phyloP scores from a whole-genome alignment of 2,888 invertebrate species.

The Drosophila hamatofila region DNA sequence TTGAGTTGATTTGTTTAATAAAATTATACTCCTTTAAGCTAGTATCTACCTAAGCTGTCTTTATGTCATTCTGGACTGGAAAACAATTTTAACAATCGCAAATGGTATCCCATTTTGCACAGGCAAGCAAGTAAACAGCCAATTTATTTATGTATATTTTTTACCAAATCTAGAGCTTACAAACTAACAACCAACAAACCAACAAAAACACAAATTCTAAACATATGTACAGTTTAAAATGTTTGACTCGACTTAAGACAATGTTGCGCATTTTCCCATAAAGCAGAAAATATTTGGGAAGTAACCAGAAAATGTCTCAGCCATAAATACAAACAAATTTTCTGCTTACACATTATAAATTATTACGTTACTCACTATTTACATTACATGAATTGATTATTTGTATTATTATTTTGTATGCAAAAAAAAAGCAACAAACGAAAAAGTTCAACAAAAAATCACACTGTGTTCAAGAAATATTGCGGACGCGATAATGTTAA shows the following conservation, averaged over 20 bases:
- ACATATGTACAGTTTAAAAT: constrained; percentile 65
- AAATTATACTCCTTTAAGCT: constrained; percentile 49
- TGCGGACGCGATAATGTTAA: constrained; percentile 66
- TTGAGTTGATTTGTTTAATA: constrained; percentile 9
- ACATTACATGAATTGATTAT: constrained; percentile 62
- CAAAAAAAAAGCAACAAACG: constrained; percentile 17
- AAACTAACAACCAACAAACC: constrained; percentile 30
- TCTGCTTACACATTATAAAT: constrained; percentile 73
- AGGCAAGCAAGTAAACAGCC: constrained; percentile 19
- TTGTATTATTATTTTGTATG: constrained; percentile 75
- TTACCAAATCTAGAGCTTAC: constrained; percentile 78
- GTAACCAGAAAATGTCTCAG: constrained; percentile 22
- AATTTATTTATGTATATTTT: constrained; percentile 61
- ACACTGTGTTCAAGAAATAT: constrained; percentile 70
- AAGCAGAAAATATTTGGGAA: constrained; percentile 26
- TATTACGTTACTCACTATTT: constrained; percentile 62
- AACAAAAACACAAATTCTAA: constrained; percentile 41
- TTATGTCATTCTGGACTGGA: constrained; percentile 65
- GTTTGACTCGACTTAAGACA: constrained; percentile 50
- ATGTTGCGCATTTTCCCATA: constrained; percentile 39
- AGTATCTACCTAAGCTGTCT: constrained; percentile 58
- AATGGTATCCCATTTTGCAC: constrained; percentile 22
- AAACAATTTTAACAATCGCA: constrained; percentile 33
- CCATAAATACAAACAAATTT: constrained; percentile 45
- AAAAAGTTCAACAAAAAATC: constrained; percentile 46